phyloP scores from a whole-genome alignment of 2,888 invertebrate genomes.

The Andrena haemorrhoa region DNA sequence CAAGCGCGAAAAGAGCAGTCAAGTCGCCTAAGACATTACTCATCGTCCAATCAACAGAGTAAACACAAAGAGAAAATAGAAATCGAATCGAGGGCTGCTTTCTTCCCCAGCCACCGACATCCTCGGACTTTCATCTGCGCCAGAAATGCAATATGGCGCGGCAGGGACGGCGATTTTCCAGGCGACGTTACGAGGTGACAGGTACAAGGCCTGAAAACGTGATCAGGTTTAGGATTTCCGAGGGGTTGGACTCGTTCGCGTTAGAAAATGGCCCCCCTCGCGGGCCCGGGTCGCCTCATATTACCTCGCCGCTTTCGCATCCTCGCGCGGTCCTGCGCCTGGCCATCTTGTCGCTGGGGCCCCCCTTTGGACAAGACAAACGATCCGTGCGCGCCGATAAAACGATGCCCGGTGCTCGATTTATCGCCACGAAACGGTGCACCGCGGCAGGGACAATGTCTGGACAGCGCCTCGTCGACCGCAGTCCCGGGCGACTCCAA shows the following conservation, averaged over 20 bases:
- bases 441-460: slow-evolving; percentile 70
- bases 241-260: slow-evolving; percentile 54
- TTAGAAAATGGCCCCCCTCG: slow-evolving; percentile 72
- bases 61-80: not conserved
- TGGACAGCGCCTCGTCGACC: slow-evolving; percentile 28
- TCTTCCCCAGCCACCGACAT: not conserved
- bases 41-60: not conserved
- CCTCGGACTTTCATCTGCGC: slow-evolving; percentile 22
- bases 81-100: not conserved
- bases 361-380: slow-evolving; percentile 73
- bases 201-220: slow-evolving; percentile 67
- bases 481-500: slow-evolving; percentile 46
- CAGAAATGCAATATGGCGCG: slow-evolving; percentile 4
- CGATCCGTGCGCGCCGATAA: slow-evolving; percentile 76
- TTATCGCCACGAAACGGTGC: slow-evolving; percentile 75
- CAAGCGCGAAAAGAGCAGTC: too few relatives aligned
- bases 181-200: slow-evolving; percentile 56
- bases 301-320: slow-evolving; percentile 73
- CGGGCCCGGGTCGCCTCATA: slow-evolving; percentile 74
- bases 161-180: slow-evolving; percentile 23
- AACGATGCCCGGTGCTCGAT: slow-evolving; percentile 75
- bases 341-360: slow-evolving; percentile 28
- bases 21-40: too few relatives aligned
- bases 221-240: slow-evolving; percentile 73
- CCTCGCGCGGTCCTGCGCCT: slow-evolving; percentile 33